phyloP scores from a whole-genome alignment of 2,113 vertebrate species.

The Carassius gibelio region DNA sequence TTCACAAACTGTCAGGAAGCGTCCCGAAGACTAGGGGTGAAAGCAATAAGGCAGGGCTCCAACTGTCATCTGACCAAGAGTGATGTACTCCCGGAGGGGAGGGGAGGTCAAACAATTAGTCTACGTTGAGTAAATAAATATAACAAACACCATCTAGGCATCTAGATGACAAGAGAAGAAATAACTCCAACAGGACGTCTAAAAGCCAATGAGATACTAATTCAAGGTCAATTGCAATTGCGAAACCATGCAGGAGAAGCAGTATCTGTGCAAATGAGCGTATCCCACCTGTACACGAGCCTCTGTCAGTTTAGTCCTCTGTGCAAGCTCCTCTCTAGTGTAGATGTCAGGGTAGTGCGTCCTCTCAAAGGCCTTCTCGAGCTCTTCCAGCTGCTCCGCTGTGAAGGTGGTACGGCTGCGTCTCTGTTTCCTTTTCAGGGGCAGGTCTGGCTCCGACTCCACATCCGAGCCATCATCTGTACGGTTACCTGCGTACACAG shows the following conservation, averaged over 20 bases:
- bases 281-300: conserved; percentile 90
- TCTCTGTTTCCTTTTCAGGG: conserved; percentile 95
- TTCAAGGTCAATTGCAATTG: not conserved
- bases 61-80: conserved; percentile 39
- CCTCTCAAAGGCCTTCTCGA: conserved; percentile 97
- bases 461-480: conserved; percentile 94
- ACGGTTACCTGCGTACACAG: conserved; percentile 82
- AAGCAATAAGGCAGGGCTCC: conserved; percentile 52
- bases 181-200: not conserved
- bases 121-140: conserved; percentile 28
- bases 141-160: not conserved
- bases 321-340: conserved; percentile 95
- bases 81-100: conserved; percentile 19
- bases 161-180: conserved; percentile 5
- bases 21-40: conserved; percentile 53
- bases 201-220: not conserved
- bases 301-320: conserved; percentile 97
- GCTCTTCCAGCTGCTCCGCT: conserved; percentile 95
- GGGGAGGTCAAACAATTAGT: conserved; percentile 22
- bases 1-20: conserved; percentile 61
- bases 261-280: not conserved
- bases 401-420: conserved; percentile 98
- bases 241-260: not conserved
- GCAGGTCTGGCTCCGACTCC: conserved; percentile 94
- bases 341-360: conserved; percentile 99